Percentiles rank a stretch among this genome's conserved stretches.
Conservation (phyloP, 2,113 vertebrate genomes). For the Neotoma lepida region DNA sequence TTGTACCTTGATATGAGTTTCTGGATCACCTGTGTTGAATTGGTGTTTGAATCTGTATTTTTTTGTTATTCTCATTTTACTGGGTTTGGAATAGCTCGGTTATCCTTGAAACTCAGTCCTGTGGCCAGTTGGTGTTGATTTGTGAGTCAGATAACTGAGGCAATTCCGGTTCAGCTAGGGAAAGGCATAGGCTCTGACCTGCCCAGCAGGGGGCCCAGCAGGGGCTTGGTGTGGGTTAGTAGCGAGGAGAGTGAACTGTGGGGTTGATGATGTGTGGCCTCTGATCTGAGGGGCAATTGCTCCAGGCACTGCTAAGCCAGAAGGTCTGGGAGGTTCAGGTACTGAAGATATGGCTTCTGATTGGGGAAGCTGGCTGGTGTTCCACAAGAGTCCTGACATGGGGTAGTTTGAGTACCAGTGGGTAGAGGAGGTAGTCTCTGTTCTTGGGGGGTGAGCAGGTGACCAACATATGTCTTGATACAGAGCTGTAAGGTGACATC, state of each 20-base stretch:
- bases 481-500: background rate
- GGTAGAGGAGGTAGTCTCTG: background rate
- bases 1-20: background rate
- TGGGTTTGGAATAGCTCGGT: background rate
- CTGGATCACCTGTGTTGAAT: background rate
- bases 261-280: background rate
- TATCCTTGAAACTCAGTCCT: background rate
- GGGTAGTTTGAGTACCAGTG: background rate
- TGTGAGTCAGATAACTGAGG: background rate
- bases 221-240: background rate
- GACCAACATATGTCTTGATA: background rate
- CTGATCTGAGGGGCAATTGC: background rate
- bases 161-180: background rate
- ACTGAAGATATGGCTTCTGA: background rate
- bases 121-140: background rate
- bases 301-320: background rate
- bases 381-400: background rate
- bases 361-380: background rate
- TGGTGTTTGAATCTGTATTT: background rate
- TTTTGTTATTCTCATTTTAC: background rate
- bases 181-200: background rate
- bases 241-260: background rate
- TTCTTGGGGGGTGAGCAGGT: background rate
- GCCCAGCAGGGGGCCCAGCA: background rate
- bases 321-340: background rate